Evolutionary conservation across 2,888 invertebrate genomes (phyloP).

Genomic region (Stenodema calcarata): DNA sequence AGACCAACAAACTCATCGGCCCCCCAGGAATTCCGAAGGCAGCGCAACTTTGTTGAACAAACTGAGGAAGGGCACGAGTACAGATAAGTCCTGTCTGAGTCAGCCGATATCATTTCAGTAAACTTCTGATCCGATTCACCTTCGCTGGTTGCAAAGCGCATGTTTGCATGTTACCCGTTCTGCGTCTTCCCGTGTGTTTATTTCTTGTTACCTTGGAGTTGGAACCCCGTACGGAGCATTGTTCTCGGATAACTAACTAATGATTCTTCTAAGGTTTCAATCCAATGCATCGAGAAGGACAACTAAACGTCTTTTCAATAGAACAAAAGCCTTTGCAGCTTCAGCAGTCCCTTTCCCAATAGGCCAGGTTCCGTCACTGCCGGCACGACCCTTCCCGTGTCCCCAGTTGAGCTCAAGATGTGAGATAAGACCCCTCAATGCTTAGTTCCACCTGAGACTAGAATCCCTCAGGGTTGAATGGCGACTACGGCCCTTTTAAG

Average conservation of each 20-base stretch:
- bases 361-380: neutral
- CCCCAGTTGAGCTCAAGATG: conserved; percentile 6
- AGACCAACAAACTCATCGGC: neutral
- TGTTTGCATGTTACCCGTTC: conserved; percentile 39
- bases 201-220: conserved; percentile 33
- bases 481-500: neutral
- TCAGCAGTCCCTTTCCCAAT: neutral
- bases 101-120: conserved; percentile 24
- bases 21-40: neutral
- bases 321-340: conserved; percentile 18
- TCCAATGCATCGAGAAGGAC: conserved; percentile 7
- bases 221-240: neutral
- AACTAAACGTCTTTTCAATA: conserved; percentile 34
- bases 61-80: neutral
- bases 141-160: conserved; percentile 12
- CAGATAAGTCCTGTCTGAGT: conserved; percentile 8
- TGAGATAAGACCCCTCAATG: conserved; percentile 5
- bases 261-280: conserved; percentile 41
- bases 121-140: neutral
- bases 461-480: neutral
- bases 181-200: conserved; percentile 38
- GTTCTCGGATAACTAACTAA: conserved; percentile 36
- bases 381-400: neutral
- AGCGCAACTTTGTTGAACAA: neutral
- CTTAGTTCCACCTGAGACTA: neutral